A percentile compares a stretch with the other conserved stretches of the same genome.
These are phyloP conservation scores for Ophion ventricosus DNA, from an alignment of 2,888 invertebrate genomes.

Conservation along the genomic window DNA sequence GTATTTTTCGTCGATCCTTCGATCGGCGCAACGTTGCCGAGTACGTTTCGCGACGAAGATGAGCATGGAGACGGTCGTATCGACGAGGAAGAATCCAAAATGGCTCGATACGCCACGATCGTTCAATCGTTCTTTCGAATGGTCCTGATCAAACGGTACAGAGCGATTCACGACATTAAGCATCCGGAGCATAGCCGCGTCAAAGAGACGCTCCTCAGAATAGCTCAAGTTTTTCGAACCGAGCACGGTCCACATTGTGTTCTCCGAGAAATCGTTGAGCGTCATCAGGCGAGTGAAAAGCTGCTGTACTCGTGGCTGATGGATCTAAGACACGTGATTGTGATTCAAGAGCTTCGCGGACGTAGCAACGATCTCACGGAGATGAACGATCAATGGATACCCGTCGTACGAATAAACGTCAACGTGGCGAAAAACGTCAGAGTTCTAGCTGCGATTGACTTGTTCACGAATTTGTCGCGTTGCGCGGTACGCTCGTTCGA, in stretches of 20 bases:
- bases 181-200: slow-evolving; percentile 66
- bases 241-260: slow-evolving; percentile 55
- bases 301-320: slow-evolving; percentile 66
- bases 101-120: slow-evolving; percentile 43
- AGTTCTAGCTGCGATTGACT: slow-evolving; percentile 64
- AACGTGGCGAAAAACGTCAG: slow-evolving; percentile 56
- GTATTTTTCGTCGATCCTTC: slow-evolving; percentile 72
- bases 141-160: slow-evolving; percentile 66
- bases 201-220: slow-evolving; percentile 56
- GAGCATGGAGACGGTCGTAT: slow-evolving; percentile 5
- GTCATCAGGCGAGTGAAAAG: slow-evolving; percentile 22
- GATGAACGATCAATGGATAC: slow-evolving; percentile 69
- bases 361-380: slow-evolving; percentile 21
- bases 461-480: slow-evolving; percentile 67
- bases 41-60: neutral
- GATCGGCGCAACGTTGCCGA: slow-evolving; percentile 33
- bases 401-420: slow-evolving; percentile 68
- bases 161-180: slow-evolving; percentile 64
- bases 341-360: slow-evolving; percentile 68
- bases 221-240: slow-evolving; percentile 66
- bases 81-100: neutral
- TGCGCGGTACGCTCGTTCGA: slow-evolving; percentile 71
- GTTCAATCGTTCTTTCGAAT: slow-evolving; percentile 74
- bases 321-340: slow-evolving; percentile 71
- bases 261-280: slow-evolving; percentile 68